A percentile compares a stretch with the other conserved stretches of the same genome.
Evolutionary conservation across 2,888 invertebrate genomes (phyloP).

Genomic region (Caenorhabditis macrosperma): DNA sequence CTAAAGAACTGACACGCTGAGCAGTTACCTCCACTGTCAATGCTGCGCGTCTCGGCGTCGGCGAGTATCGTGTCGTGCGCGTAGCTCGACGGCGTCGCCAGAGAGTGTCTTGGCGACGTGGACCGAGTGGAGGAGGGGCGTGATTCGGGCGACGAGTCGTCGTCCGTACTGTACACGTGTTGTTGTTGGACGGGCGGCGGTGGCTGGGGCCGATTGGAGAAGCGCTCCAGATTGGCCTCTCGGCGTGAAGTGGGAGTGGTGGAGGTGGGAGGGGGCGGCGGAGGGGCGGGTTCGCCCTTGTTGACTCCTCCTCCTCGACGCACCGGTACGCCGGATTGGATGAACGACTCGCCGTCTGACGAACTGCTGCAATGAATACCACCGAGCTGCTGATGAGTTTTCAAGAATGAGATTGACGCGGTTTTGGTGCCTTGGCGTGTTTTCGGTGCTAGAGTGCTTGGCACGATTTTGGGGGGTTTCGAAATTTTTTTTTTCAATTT

Average conservation of each 20-base stretch:
- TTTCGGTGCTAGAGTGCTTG: too few species aligned
- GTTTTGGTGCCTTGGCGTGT: too few species aligned
- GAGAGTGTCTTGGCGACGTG: constrained; percentile 67
- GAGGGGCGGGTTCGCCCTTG: too few species aligned
- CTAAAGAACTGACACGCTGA: constrained; percentile 45
- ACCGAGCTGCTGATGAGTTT: too few species aligned
- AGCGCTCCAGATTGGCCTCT: constrained; percentile 67
- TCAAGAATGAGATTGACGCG: too few species aligned
- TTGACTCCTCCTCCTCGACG: constrained; percentile 16
- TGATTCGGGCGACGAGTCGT: constrained; percentile 75
- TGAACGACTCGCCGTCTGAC: constrained; percentile 65
- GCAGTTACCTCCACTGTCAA: constrained; percentile 72
- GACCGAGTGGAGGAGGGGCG: constrained; percentile 72
- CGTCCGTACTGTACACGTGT: constrained; percentile 60
- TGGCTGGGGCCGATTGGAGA: constrained; percentile 31
- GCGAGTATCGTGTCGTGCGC: constrained; percentile 38
- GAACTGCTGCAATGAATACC: constrained; percentile 58
- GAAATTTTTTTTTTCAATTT: too few species aligned
- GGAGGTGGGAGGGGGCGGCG: constrained; percentile 25
- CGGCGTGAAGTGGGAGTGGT: constrained; percentile 33
- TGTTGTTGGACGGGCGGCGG: too few species aligned
- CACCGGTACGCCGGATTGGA: constrained; percentile 63
- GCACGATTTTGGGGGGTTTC: too few species aligned
- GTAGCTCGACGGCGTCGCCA: constrained; percentile 75
- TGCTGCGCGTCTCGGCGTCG: constrained; percentile 63